These are phyloP conservation scores for Drosophila subobscura DNA, from an alignment of 1,140 invertebrate species.

Conservation along the genomic window DNA sequence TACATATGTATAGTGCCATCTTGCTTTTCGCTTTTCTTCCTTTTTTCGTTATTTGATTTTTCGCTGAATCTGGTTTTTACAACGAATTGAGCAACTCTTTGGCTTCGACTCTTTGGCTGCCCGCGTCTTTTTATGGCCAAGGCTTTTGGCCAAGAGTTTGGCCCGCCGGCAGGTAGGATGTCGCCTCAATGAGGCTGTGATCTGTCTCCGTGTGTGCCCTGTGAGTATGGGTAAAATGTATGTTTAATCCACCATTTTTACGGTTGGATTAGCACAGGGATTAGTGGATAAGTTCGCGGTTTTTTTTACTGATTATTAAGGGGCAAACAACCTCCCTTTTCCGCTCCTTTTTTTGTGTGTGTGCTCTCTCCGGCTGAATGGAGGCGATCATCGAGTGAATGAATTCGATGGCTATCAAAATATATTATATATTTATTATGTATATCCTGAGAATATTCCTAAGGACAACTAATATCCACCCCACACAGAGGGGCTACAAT, in stretches of 20 bases:
- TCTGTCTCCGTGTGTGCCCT: background rate
- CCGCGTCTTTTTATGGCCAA: slow-evolving; percentile 59
- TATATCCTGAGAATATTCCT: too few relatives aligned
- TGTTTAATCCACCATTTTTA: slow-evolving; percentile 78
- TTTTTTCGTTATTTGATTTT: slow-evolving; percentile 12
- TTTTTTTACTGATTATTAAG: slow-evolving; percentile 61
- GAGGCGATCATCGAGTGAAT: slow-evolving; percentile 44
- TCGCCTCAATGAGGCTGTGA: slow-evolving; percentile 34
- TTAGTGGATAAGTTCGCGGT: slow-evolving; percentile 73
- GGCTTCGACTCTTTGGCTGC: slow-evolving; percentile 28
- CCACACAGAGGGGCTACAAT: too few relatives aligned
- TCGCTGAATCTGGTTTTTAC: slow-evolving; percentile 73
- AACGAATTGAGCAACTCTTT: slow-evolving; percentile 71
- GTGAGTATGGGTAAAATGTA: slow-evolving; percentile 35
- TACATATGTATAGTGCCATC: background rate
- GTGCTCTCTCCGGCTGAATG: slow-evolving; percentile 15
- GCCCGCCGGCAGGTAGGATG: slow-evolving; percentile 44
- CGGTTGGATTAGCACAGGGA: slow-evolving; percentile 72
- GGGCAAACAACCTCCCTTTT: slow-evolving; percentile 15
- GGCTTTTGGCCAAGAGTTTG: background rate
- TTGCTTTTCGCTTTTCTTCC: background rate
- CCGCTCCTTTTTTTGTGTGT: slow-evolving; percentile 6
- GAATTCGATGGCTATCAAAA: background rate
- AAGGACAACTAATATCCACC: too few relatives aligned
- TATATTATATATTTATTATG: background rate